Evolutionary conservation across 1,140 invertebrate genomes (phyloP).

Genomic region (Maconellicoccus hirsutus): DNA sequence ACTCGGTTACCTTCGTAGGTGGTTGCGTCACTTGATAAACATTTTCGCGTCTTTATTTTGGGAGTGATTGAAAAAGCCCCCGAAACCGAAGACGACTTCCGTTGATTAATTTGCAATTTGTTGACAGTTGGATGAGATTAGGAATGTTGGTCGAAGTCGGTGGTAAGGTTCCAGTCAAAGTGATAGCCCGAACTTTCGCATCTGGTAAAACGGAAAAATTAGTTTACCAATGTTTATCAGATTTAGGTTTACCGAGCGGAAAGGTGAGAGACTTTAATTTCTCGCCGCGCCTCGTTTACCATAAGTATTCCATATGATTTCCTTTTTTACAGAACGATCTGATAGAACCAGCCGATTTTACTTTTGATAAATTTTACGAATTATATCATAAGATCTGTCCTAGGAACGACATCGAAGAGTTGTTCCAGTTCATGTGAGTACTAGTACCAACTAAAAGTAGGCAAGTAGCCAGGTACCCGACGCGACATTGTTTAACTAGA

Average conservation of each 20-base stretch:
- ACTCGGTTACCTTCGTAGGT: too few relatives aligned
- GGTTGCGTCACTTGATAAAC: too few relatives aligned
- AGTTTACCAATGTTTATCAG: constrained; percentile 91
- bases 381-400: constrained; percentile 99
- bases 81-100: too few relatives aligned
- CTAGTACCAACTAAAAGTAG: too few relatives aligned
- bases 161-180: constrained; percentile 94
- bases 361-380: constrained; percentile 97
- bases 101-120: constrained; percentile 15
- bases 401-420: constrained; percentile 95
- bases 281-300: background rate
- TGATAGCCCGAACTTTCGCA: constrained; percentile 92
- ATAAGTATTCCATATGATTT: background rate
- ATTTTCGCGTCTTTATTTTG: too few relatives aligned
- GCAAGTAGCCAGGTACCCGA: too few relatives aligned
- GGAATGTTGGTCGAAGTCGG: constrained; percentile 83
- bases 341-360: constrained; percentile 89
- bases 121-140: constrained; percentile 88
- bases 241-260: constrained; percentile 84
- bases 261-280: constrained; percentile 50
- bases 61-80: too few relatives aligned
- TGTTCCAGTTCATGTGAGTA: constrained; percentile 93
- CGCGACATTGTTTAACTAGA: too few relatives aligned
- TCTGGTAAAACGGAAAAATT: constrained; percentile 97
- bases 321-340: constrained; percentile 60